Conservation (phyloP, 1,140 invertebrate genomes). For the Coboldia fuscipes region DNA sequence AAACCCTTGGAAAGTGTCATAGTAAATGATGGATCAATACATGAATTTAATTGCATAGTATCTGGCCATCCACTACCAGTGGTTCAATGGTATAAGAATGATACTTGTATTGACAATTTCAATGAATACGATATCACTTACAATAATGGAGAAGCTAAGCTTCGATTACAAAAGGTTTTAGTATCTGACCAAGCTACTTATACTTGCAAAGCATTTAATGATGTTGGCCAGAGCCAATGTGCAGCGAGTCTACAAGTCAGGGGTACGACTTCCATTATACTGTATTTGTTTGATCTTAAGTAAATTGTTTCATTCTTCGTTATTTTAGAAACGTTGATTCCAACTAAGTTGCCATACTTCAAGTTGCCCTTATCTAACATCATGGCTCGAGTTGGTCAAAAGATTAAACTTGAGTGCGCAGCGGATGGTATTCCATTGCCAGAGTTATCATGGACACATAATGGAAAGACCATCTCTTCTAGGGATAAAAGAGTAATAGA, state of each 20-base stretch:
- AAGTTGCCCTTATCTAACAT: slow-evolving; percentile 36
- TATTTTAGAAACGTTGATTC: slow-evolving; percentile 7
- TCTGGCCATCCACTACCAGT: slow-evolving; percentile 52
- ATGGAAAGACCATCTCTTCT: slow-evolving; percentile 33
- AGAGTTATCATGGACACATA: slow-evolving; percentile 37
- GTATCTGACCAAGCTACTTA: slow-evolving; percentile 42
- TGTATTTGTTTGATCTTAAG: slow-evolving; percentile 8
- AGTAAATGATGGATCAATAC: slow-evolving; percentile 38
- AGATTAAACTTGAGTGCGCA: slow-evolving; percentile 45
- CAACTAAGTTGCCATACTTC: slow-evolving; percentile 40
- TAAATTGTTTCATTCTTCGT: background rate
- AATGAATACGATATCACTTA: slow-evolving; percentile 35
- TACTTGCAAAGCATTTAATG: slow-evolving; percentile 47
- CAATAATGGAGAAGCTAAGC: slow-evolving; percentile 48
- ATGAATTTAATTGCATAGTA: slow-evolving; percentile 48
- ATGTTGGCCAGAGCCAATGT: slow-evolving; percentile 45
- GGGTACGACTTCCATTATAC: slow-evolving; percentile 29
- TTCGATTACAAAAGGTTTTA: slow-evolving; percentile 40
- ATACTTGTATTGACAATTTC: slow-evolving; percentile 30
- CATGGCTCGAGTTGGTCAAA: slow-evolving; percentile 36
- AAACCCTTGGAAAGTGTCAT: slow-evolving; percentile 35
- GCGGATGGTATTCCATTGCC: slow-evolving; percentile 56
- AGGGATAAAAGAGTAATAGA: slow-evolving; percentile 16
- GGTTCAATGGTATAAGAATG: slow-evolving; percentile 54
- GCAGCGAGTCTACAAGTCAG: slow-evolving; percentile 54